Evolutionary conservation across 2,797 vertebrate species (phyloP).

Genomic region (Merluccius polli): DNA sequence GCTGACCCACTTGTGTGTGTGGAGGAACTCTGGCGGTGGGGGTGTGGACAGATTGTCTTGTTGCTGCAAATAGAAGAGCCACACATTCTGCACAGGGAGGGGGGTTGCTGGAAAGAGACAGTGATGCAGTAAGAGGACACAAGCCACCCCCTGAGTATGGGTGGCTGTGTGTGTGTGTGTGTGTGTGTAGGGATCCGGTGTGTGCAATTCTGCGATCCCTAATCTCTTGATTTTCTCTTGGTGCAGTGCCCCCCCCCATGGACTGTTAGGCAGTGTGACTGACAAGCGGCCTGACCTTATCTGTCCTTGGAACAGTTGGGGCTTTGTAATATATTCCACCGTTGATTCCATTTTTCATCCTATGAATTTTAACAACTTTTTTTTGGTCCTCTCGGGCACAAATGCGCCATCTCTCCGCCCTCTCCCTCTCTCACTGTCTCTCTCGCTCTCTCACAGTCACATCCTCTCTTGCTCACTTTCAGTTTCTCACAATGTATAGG

Average conservation of each 20-base stretch:
- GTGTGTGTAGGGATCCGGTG: conserved; percentile 33
- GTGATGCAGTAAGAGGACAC: conserved; percentile 31
- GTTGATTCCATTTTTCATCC: conserved; percentile 57
- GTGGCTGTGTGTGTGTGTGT: conserved; percentile 4
- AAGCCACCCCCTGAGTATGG: conserved; percentile 33
- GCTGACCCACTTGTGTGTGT: neutral
- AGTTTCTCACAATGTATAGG: neutral
- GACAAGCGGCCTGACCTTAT: conserved; percentile 63
- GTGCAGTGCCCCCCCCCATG: conserved; percentile 6
- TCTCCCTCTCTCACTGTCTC: conserved; percentile 2
- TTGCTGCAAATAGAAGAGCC: conserved; percentile 30
- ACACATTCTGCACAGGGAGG: conserved; percentile 31
- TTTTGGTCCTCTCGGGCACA: neutral
- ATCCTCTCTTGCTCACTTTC: conserved; percentile 21
- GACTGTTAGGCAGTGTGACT: conserved; percentile 27
- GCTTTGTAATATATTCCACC: conserved; percentile 67
- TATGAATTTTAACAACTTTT: conserved; percentile 73
- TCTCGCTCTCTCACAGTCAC: conserved; percentile 20
- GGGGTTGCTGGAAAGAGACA: conserved; percentile 12
- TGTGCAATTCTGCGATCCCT: conserved; percentile 42
- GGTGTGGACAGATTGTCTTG: conserved; percentile 25
- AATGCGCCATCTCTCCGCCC: conserved; percentile 1
- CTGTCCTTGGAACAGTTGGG: conserved; percentile 63
- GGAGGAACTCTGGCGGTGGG: conserved; percentile 17
- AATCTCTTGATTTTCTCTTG: conserved; percentile 44